These are phyloP conservation scores for Caloenas nicobarica DNA, from an alignment of 2,113 vertebrate genomes.

Conservation along the genomic window DNA sequence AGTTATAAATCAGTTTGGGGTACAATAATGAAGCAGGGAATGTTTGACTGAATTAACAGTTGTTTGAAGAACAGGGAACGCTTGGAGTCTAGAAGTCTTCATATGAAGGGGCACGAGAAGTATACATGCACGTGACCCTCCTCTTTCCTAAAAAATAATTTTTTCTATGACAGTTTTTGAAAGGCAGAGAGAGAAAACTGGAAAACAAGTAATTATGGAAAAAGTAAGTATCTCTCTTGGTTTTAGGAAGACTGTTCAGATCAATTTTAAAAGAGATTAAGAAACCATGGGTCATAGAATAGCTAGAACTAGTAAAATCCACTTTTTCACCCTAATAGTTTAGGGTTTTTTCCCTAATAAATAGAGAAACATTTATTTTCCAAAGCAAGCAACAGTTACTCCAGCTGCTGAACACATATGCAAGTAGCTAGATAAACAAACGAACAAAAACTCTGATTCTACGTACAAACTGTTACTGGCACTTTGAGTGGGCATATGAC, in stretches of 20 bases:
- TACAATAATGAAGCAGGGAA: not conserved
- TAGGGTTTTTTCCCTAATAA: not conserved
- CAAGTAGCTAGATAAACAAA: not conserved
- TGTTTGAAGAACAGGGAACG: not conserved
- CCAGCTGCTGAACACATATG: not conserved
- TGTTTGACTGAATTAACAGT: not conserved
- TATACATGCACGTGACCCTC: not conserved
- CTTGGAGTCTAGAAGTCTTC: not conserved
- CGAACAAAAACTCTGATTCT: not conserved
- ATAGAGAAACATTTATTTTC: constrained; percentile 34
- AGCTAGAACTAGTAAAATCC: not conserved
- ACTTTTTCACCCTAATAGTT: not conserved
- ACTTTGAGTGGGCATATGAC: not conserved
- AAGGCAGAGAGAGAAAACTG: not conserved
- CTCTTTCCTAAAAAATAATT: not conserved
- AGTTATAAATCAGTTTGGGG: constrained; percentile 2
- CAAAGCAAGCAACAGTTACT: constrained; percentile 37
- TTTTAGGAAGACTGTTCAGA: not conserved
- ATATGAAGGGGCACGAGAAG: not conserved
- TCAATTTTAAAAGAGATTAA: not conserved
- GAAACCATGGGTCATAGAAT: not conserved
- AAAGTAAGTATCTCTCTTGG: not conserved
- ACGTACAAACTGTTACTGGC: not conserved
- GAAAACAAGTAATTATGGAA: not conserved
- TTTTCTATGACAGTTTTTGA: not conserved